Conservation (phyloP, 2,888 invertebrate species). For the Gastrophysa polygoni region DNA sequence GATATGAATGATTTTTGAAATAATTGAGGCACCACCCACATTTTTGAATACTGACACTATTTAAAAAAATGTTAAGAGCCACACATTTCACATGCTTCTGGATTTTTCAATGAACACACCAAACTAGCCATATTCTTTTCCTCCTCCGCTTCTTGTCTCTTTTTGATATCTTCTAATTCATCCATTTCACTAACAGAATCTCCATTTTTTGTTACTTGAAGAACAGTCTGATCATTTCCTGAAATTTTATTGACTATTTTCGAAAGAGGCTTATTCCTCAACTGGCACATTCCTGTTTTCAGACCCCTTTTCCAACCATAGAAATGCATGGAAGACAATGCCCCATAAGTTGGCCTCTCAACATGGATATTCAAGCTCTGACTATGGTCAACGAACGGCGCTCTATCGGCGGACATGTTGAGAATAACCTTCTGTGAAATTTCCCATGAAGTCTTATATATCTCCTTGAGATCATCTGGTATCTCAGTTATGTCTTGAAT, state of each 20-base stretch:
- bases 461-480: constrained; percentile 80
- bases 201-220: background rate
- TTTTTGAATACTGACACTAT: too few relatives aligned
- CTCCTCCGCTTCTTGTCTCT: constrained; percentile 46
- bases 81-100: constrained; percentile 87
- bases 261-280: constrained; percentile 85
- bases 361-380: constrained; percentile 98
- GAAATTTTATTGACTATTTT: background rate
- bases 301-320: constrained; percentile 96
- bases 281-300: constrained; percentile 99
- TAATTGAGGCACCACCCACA: too few relatives aligned
- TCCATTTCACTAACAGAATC: constrained; percentile 4
- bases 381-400: constrained; percentile 98
- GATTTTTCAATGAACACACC: constrained; percentile 85
- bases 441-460: constrained; percentile 98
- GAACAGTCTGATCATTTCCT: background rate
- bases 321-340: constrained; percentile 97
- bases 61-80: constrained; percentile 65
- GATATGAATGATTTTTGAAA: background rate
- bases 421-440: constrained; percentile 90
- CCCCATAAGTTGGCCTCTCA: constrained; percentile 90
- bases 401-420: constrained; percentile 97
- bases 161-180: constrained; percentile 25
- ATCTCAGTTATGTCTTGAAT: constrained; percentile 86
- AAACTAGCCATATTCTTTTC: constrained; percentile 74